These are phyloP conservation scores for Lithodes maja DNA, from an alignment of 2,888 invertebrate genomes.

Conservation along the genomic window DNA sequence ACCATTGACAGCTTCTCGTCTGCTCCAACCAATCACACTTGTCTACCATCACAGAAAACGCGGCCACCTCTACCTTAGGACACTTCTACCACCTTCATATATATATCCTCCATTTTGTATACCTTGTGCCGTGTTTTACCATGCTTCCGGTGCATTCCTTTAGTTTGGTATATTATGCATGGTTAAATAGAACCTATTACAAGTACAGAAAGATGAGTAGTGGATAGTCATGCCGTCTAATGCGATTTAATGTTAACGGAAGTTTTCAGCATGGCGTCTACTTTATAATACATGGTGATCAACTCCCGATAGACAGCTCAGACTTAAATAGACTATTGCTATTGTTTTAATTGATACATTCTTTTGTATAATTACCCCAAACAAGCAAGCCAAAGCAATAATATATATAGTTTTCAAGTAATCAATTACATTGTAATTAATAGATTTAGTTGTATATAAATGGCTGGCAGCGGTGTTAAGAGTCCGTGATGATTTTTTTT, in stretches of 20 bases:
- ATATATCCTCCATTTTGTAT: slow-evolving; percentile 5
- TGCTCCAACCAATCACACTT: slow-evolving; percentile 59
- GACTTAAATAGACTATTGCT: slow-evolving; percentile 43
- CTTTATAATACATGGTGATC: too few relatives aligned
- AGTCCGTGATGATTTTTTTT: slow-evolving; percentile 39
- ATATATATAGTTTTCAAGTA: background rate
- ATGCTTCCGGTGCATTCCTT: too few relatives aligned
- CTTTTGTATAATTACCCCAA: slow-evolving; percentile 22
- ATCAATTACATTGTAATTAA: background rate
- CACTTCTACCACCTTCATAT: slow-evolving; percentile 44
- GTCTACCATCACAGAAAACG: slow-evolving; percentile 63
- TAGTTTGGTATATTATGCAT: too few relatives aligned
- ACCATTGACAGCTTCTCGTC: slow-evolving; percentile 66
- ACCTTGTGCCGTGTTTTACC: too few relatives aligned
- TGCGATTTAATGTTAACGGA: too few relatives aligned
- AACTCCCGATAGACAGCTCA: too few relatives aligned
- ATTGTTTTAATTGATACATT: slow-evolving; percentile 54
- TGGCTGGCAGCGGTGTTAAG: slow-evolving; percentile 48
- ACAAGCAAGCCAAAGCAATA: background rate
- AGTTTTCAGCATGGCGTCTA: too few relatives aligned
- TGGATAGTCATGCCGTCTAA: too few relatives aligned
- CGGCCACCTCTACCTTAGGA: slow-evolving; percentile 41
- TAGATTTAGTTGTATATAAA: slow-evolving; percentile 14
- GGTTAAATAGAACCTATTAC: too few relatives aligned
- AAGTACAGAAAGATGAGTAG: too few relatives aligned